Conservation (phyloP, 2,888 invertebrate species). For the Diarsia rubi region DNA sequence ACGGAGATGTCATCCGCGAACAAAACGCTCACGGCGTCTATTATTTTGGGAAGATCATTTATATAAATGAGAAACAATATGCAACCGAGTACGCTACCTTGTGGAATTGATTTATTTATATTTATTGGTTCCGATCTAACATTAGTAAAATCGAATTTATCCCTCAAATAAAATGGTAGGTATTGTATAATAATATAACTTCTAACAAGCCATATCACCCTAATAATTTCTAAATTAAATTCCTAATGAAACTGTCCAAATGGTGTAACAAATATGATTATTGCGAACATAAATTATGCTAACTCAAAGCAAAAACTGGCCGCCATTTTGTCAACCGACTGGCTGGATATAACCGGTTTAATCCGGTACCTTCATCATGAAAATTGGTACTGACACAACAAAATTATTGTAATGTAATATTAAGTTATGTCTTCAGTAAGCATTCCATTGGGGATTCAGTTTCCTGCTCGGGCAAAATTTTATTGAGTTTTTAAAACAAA, state of each 20-base stretch:
- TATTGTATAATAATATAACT: not conserved
- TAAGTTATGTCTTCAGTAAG: not conserved
- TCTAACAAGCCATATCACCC: conserved; percentile 9
- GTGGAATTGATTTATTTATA: no score
- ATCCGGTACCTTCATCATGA: conserved; percentile 42
- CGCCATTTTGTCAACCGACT: conserved; percentile 41
- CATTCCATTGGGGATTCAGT: not conserved
- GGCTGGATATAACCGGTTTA: conserved; percentile 32
- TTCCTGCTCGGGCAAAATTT: not conserved
- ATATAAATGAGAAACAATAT: no score
- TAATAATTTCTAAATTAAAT: conserved; percentile 51
- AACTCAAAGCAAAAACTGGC: conserved; percentile 57
- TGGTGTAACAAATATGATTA: conserved; percentile 67
- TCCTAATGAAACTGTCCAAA: conserved; percentile 61
- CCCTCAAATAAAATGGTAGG: conserved; percentile 17
- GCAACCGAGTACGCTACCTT: no score
- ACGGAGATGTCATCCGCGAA: no score
- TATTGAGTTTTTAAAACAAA: not conserved
- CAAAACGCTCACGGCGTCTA: no score
- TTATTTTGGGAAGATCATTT: no score
- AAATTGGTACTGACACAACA: conserved; percentile 27
- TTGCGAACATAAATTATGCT: conserved; percentile 71
- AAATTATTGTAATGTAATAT: conserved; percentile 15
- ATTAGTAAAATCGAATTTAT: no score
- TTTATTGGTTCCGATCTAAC: no score